phyloP scores from a whole-genome alignment of 2,797 vertebrate genomes.

The Chiroxiphia lanceolata region DNA sequence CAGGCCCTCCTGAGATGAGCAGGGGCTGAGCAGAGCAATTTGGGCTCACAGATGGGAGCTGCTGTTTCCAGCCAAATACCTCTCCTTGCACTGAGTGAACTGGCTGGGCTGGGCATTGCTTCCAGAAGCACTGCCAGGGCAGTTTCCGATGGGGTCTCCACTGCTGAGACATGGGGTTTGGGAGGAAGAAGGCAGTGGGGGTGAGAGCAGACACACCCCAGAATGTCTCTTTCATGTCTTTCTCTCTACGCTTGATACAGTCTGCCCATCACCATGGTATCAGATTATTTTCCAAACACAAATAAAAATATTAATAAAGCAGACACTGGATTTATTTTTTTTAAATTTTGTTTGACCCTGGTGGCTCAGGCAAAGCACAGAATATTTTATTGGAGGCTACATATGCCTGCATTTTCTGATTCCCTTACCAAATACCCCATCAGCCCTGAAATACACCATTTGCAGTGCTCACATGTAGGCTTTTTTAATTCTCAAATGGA shows the following conservation, averaged over 20 bases:
- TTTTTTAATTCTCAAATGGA: constrained; percentile 15
- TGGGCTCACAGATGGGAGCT: background rate
- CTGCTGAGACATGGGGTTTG: background rate
- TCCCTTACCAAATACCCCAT: background rate
- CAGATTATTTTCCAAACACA: background rate
- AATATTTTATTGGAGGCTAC: background rate
- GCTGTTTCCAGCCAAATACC: background rate
- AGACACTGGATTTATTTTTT: background rate
- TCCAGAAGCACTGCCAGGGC: background rate
- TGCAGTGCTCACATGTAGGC: constrained; percentile 16
- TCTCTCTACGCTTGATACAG: background rate
- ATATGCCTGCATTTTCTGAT: background rate
- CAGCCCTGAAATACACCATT: background rate
- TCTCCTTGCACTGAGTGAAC: background rate
- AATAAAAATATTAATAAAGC: background rate
- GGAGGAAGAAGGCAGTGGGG: background rate
- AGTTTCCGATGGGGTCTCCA: background rate
- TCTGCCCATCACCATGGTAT: constrained; percentile 37
- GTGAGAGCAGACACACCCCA: background rate
- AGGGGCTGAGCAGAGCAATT: background rate
- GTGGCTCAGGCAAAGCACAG: background rate
- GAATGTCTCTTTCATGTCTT: background rate
- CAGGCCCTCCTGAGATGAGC: background rate
- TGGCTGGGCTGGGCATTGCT: background rate
- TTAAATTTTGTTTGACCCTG: background rate